These are phyloP conservation scores for Daphoenositta chrysoptera DNA, from an alignment of 2,113 vertebrate genomes.

Conservation along the genomic window DNA sequence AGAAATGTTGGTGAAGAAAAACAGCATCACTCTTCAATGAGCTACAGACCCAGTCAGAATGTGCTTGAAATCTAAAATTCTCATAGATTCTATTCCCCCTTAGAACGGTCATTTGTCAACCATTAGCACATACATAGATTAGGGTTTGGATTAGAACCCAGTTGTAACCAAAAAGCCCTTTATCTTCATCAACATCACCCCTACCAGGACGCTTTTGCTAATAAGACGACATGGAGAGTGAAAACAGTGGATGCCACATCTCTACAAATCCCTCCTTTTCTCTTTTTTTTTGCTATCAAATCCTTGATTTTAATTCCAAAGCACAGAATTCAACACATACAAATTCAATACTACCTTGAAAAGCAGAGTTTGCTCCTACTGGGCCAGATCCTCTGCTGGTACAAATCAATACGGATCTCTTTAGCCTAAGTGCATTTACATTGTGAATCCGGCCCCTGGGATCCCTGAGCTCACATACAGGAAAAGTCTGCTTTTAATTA, in stretches of 20 bases:
- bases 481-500: constrained; percentile 54
- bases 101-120: not conserved
- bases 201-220: not conserved
- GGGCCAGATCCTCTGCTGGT: constrained; percentile 11
- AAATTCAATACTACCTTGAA: not conserved
- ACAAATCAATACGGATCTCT: constrained; percentile 41
- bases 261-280: not conserved
- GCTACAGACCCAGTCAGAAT: not conserved
- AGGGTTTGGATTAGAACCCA: not conserved
- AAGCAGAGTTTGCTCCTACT: not conserved
- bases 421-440: constrained; percentile 36
- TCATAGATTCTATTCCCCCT: not conserved
- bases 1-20: not conserved
- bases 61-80: not conserved
- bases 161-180: not conserved
- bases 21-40: not conserved
- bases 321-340: not conserved
- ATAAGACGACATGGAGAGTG: not conserved
- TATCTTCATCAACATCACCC: not conserved
- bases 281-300: not conserved
- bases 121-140: not conserved
- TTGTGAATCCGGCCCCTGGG: constrained; percentile 36
- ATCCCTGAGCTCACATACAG: not conserved
- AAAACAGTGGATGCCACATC: not conserved
- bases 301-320: constrained; percentile 10